Percentiles rank a stretch among this genome's conserved stretches.
These are phyloP conservation scores for Ips typographus DNA, from an alignment of 1,140 invertebrate genomes.

Conservation along the genomic window DNA sequence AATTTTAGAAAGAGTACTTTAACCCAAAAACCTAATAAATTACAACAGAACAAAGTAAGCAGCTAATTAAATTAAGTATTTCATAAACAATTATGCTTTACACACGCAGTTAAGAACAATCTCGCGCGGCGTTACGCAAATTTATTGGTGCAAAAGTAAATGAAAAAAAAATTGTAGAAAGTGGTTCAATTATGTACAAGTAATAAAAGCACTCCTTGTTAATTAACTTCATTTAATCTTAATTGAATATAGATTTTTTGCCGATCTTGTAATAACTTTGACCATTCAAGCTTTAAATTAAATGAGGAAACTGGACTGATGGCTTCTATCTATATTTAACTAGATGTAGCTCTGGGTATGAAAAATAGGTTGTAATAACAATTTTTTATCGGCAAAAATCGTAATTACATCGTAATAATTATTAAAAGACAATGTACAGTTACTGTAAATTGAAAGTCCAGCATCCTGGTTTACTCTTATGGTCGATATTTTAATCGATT, in stretches of 20 bases:
- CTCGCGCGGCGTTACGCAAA: slow-evolving; percentile 23
- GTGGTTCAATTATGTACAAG: slow-evolving; percentile 30
- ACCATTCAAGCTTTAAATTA: slow-evolving; percentile 36
- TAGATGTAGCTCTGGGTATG: neutral
- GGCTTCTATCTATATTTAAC: neutral
- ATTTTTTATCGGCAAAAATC: neutral
- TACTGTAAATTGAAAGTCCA: too few relatives aligned
- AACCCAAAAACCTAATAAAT: slow-evolving; percentile 3
- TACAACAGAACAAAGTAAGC: neutral
- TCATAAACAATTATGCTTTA: too few relatives aligned
- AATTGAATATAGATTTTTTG: slow-evolving; percentile 34
- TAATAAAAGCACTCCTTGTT: slow-evolving; percentile 37
- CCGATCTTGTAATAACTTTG: slow-evolving; percentile 28
- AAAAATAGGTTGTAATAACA: neutral
- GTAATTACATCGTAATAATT: neutral
- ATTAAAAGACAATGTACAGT: too few relatives aligned
- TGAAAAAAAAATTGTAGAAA: slow-evolving; percentile 23
- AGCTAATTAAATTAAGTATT: neutral
- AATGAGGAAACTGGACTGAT: slow-evolving; percentile 28
- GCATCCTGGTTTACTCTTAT: too few relatives aligned
- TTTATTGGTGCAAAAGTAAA: slow-evolving; percentile 21
- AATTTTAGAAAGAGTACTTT: slow-evolving; percentile 23
- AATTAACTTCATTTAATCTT: slow-evolving; percentile 36
- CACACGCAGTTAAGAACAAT: slow-evolving; percentile 8
- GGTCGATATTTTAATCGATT: too few relatives aligned